Conservation (phyloP, 2,888 invertebrate genomes). For the Schizaphis graminum region DNA sequence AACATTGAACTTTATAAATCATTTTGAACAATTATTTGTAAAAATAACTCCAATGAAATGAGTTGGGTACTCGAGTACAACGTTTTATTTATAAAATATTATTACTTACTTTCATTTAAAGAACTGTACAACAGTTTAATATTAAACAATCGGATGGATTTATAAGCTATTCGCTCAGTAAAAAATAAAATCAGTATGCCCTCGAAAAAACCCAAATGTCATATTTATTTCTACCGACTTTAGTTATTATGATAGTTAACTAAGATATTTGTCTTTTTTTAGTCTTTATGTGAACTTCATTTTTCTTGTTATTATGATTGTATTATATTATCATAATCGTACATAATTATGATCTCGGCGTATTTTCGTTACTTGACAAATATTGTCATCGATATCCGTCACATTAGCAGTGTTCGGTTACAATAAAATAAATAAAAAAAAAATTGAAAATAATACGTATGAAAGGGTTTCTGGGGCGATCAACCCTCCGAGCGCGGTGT, state of each 20-base stretch:
- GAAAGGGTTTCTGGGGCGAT: conserved; percentile 33
- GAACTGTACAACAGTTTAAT: not conserved
- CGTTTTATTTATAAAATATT: not conserved
- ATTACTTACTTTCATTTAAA: not conserved
- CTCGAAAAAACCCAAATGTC: not conserved
- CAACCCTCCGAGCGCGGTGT: conserved; percentile 35
- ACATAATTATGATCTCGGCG: conserved; percentile 37
- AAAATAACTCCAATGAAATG: not conserved
- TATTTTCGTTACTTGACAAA: conserved; percentile 34
- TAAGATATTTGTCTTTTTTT: not conserved
- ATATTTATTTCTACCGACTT: not conserved
- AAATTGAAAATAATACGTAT: conserved; percentile 1
- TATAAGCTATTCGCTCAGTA: not conserved
- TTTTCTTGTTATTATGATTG: not conserved
- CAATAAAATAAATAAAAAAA: conserved; percentile 15
- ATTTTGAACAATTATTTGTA: not conserved
- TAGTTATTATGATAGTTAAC: not conserved
- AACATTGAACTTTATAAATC: not conserved
- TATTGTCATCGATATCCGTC: conserved; percentile 62
- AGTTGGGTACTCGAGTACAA: not conserved
- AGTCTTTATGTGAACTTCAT: not conserved
- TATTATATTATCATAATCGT: conserved; percentile 11
- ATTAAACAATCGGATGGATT: not conserved
- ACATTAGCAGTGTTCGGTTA: conserved; percentile 55
- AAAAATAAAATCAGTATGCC: not conserved